Evolutionary conservation across 2,797 vertebrate genomes (phyloP).

Genomic region (Chromis chromis): DNA sequence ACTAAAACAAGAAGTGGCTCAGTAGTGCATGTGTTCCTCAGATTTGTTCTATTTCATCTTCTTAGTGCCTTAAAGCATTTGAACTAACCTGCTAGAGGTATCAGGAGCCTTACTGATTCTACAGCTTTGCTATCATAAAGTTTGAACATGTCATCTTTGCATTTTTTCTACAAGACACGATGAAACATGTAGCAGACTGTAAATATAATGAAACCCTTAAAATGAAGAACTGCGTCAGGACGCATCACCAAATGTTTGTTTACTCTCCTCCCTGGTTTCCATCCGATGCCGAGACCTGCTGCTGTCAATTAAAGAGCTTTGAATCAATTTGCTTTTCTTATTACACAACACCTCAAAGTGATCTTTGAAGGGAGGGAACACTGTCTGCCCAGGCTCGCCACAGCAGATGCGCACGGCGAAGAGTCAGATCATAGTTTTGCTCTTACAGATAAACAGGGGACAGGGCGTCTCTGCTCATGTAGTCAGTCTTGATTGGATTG

Average conservation of each 20-base stretch:
- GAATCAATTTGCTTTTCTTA: conserved; percentile 11
- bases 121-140: neutral
- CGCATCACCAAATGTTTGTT: neutral
- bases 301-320: neutral
- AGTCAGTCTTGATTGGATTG: conserved; percentile 1
- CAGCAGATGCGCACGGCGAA: conserved; percentile 33
- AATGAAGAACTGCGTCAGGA: neutral
- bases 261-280: neutral
- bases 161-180: neutral
- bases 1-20: neutral
- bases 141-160: neutral
- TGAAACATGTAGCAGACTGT: neutral
- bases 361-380: conserved; percentile 62
- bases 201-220: neutral
- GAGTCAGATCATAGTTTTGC: conserved; percentile 45
- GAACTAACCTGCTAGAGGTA: neutral
- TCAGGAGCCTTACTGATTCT: neutral
- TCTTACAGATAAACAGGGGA: conserved; percentile 32
- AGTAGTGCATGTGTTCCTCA: neutral
- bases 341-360: conserved; percentile 29
- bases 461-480: neutral
- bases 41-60: neutral
- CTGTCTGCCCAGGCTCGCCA: conserved; percentile 33
- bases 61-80: neutral
- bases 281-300: neutral